Percentiles rank a stretch among this genome's conserved stretches.
phyloP scores from a whole-genome alignment of 2,888 invertebrate species.

The Rhaphigaster nebulosa region DNA sequence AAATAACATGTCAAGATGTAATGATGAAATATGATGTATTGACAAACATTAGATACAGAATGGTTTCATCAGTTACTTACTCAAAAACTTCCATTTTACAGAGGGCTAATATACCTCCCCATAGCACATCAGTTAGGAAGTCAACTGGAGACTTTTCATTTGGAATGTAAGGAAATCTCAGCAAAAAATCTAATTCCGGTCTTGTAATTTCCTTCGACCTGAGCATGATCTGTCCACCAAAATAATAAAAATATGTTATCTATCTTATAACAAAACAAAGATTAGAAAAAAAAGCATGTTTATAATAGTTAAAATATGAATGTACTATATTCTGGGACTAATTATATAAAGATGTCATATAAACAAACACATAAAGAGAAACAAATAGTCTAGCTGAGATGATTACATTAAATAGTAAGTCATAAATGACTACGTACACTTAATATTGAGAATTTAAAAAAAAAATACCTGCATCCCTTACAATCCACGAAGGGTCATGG shows the following conservation, averaged over 20 bases:
- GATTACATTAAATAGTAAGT: too few species aligned
- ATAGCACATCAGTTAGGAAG: conserved; percentile 82
- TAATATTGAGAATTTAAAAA: too few species aligned
- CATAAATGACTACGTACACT: too few species aligned
- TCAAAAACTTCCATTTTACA: conserved; percentile 80
- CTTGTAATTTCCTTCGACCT: conserved; percentile 79
- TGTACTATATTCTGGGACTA: neutral
- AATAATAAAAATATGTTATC: neutral
- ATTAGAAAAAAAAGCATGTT: neutral
- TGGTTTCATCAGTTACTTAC: conserved; percentile 63
- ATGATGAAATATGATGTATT: neutral
- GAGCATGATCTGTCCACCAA: conserved; percentile 73
- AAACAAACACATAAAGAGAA: too few species aligned
- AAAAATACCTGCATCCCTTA: too few species aligned
- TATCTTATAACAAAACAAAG: neutral
- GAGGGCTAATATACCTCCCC: conserved; percentile 88
- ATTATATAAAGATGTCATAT: too few species aligned
- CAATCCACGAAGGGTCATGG: too few species aligned
- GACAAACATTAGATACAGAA: neutral
- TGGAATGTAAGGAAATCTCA: conserved; percentile 86
- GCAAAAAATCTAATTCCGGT: conserved; percentile 86
- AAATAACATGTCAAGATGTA: neutral
- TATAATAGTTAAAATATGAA: too few species aligned
- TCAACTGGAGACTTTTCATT: conserved; percentile 83
- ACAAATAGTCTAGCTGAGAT: too few species aligned